These are phyloP conservation scores for Mesorhabditis spiculigera DNA, from an alignment of 2,888 invertebrate genomes.

Conservation along the genomic window DNA sequence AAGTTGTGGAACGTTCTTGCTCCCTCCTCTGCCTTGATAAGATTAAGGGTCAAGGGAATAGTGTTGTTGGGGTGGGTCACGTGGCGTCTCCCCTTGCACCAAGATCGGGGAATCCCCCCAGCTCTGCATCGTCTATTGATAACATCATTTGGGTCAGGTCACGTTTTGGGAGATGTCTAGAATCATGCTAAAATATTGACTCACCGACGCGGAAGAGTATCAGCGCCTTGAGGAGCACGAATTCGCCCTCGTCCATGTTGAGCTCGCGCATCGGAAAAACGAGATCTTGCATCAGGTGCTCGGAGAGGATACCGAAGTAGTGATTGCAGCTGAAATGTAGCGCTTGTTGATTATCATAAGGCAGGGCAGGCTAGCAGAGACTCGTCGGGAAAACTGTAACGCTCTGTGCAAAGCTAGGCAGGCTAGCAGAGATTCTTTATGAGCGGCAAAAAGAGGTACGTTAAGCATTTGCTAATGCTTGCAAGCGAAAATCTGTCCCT, in stretches of 20 bases:
- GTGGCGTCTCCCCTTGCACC: too few species aligned
- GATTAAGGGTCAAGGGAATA: too few species aligned
- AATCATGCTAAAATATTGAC: slow-evolving; percentile 6
- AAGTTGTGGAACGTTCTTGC: too few species aligned
- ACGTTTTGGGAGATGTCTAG: too few species aligned
- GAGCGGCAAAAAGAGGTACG: not conserved
- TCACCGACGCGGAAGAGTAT: slow-evolving; percentile 41
- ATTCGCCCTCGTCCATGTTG: slow-evolving; percentile 47
- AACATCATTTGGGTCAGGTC: too few species aligned
- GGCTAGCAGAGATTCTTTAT: not conserved
- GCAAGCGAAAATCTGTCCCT: not conserved
- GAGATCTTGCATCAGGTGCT: slow-evolving; percentile 44
- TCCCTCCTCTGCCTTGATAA: too few species aligned
- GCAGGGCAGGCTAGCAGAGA: too few species aligned
- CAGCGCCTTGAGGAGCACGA: slow-evolving; percentile 41
- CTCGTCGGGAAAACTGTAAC: not conserved
- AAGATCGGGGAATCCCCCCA: too few species aligned
- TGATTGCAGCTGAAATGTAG: slow-evolving; percentile 38
- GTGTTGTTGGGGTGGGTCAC: too few species aligned
- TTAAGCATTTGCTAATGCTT: not conserved
- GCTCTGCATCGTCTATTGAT: too few species aligned
- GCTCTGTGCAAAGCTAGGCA: not conserved
- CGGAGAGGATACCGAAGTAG: slow-evolving; percentile 39
- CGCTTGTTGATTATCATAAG: not conserved
- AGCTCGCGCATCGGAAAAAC: slow-evolving; percentile 47